Evolutionary conservation across 2,113 vertebrate species (phyloP).

Genomic region (Trogon surrucura): DNA sequence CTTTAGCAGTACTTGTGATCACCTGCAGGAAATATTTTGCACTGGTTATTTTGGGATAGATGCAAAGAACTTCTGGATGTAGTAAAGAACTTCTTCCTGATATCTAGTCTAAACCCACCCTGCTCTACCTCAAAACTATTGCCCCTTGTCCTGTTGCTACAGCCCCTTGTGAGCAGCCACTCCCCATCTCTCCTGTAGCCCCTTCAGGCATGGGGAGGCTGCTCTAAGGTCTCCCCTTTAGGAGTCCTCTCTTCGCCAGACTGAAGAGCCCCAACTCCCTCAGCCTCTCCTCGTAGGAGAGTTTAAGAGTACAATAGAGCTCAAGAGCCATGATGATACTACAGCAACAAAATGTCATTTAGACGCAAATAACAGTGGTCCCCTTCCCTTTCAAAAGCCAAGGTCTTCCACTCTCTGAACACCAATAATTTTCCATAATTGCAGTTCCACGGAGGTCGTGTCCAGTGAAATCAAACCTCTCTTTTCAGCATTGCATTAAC

Average conservation of each 20-base stretch:
- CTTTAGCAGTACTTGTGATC: neutral
- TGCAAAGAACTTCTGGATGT: no score
- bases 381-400: neutral
- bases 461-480: neutral
- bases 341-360: slow-evolving; percentile 29
- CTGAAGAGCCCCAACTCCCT: no score
- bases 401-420: neutral
- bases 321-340: slow-evolving; percentile 38
- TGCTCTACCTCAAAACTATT: no score
- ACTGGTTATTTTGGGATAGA: neutral
- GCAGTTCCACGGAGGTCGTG: neutral
- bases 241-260: no score
- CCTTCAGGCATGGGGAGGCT: no score
- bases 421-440: neutral
- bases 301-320: neutral
- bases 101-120: no score
- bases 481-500: neutral
- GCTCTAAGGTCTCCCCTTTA: no score
- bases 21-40: neutral
- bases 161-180: no score
- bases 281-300: neutral
- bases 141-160: no score
- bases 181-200: no score
- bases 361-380: neutral
- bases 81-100: no score